Conservation (phyloP, 2,113 vertebrate genomes). For the Micromys minutus region DNA sequence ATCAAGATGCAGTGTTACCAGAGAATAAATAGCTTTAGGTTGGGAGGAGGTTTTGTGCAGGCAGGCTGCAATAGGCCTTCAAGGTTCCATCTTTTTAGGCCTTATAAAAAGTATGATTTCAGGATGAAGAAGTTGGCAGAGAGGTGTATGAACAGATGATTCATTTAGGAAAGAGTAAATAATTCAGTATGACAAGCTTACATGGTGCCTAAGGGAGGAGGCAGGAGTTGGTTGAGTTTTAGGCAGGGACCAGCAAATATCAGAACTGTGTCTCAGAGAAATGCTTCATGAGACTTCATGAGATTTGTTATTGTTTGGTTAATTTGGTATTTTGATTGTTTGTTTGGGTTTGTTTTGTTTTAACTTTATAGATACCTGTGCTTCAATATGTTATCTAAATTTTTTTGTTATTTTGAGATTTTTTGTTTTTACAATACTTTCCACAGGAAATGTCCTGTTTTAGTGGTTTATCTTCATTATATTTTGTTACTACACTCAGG, state of each 20-base stretch:
- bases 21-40: neutral
- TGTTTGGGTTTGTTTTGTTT: too few species aligned
- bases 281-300: neutral
- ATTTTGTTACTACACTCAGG: neutral
- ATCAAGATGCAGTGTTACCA: neutral
- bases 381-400: neutral
- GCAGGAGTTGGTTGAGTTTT: neutral
- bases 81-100: neutral
- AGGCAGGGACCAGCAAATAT: neutral
- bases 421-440: neutral
- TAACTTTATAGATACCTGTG: neutral
- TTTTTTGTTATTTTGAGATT: too few species aligned
- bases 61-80: neutral
- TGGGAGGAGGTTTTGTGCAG: neutral
- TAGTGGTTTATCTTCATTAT: neutral
- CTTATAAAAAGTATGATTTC: slow-evolving; percentile 24
- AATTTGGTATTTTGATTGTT: too few species aligned
- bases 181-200: neutral
- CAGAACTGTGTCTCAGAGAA: neutral
- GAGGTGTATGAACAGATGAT: neutral
- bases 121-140: neutral
- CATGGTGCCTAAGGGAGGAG: neutral
- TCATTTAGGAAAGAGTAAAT: neutral
- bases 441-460: neutral
- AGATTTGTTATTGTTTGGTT: too few species aligned